Evolutionary conservation across 1,140 invertebrate species (phyloP).

Genomic region (Drosophila subobscura): DNA sequence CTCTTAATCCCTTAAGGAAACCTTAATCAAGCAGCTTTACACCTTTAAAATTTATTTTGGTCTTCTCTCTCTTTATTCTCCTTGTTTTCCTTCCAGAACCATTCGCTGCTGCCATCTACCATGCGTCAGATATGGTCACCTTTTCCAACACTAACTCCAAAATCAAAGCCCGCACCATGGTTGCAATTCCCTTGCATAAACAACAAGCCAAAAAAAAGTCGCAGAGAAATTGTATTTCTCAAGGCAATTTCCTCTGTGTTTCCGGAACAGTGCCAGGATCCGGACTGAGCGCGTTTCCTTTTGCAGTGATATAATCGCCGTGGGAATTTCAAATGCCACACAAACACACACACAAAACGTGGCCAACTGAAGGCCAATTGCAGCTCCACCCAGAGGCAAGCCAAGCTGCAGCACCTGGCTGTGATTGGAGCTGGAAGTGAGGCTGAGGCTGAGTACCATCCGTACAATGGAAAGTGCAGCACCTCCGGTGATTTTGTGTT

Average conservation of each 20-base stretch:
- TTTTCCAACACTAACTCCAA: too few relatives aligned
- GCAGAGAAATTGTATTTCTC: background rate
- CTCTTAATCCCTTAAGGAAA: too few relatives aligned
- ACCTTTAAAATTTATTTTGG: too few relatives aligned
- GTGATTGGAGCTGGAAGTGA: background rate
- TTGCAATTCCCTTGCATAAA: background rate
- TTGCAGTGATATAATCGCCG: constrained; percentile 41
- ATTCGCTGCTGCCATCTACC: too few relatives aligned
- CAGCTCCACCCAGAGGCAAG: constrained; percentile 5
- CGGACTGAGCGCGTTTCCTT: constrained; percentile 21
- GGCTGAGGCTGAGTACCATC: too few relatives aligned
- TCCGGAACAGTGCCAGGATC: constrained; percentile 30
- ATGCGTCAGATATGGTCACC: too few relatives aligned
- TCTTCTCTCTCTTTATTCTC: too few relatives aligned
- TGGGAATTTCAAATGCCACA: constrained; percentile 32
- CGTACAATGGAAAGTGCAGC: constrained; percentile 46
- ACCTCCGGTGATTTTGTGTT: constrained; percentile 35
- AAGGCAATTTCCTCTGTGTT: constrained; percentile 19
- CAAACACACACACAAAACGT: constrained; percentile 41
- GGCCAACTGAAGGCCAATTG: constrained; percentile 50
- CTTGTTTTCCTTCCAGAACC: too few relatives aligned
- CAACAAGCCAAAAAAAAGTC: background rate
- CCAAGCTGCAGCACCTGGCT: constrained; percentile 25
- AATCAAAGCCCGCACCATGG: too few relatives aligned
- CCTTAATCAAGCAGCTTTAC: too few relatives aligned